Evolutionary conservation across 1,140 invertebrate species (phyloP).

Genomic region (Neodiprion pinetum): DNA sequence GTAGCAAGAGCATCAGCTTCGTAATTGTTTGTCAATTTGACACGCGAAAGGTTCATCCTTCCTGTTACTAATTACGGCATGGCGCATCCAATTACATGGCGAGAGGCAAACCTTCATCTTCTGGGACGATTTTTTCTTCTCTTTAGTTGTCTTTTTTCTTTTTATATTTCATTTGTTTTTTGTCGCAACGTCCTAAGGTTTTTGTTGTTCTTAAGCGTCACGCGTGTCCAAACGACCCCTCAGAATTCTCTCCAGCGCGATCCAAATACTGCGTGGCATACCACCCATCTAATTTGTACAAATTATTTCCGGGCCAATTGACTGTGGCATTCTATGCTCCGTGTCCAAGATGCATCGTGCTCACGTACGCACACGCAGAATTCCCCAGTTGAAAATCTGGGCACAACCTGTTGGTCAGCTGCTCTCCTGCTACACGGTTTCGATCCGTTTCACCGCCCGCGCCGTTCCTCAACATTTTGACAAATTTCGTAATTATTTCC

Average conservation of each 20-base stretch:
- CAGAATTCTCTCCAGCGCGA: not conserved
- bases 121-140: too few relatives aligned
- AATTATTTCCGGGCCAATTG: slow-evolving; percentile 13
- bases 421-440: not conserved
- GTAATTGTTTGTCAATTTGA: not conserved
- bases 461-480: slow-evolving; percentile 7
- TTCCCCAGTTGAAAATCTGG: slow-evolving; percentile 1
- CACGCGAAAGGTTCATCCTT: slow-evolving; percentile 1
- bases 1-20: not conserved
- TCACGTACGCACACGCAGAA: not conserved
- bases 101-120: not conserved
- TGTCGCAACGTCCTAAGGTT: not conserved
- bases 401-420: slow-evolving; percentile 11
- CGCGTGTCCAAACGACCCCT: not conserved
- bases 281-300: slow-evolving; percentile 1
- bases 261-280: not conserved
- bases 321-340: not conserved
- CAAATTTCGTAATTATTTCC: slow-evolving; percentile 15
- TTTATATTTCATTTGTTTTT: not conserved
- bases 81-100: not conserved
- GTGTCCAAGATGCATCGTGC: not conserved
- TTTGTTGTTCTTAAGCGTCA: not conserved
- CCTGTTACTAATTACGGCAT: not conserved
- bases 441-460: not conserved
- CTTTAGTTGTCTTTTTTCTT: not conserved